Evolutionary conservation across 2,797 vertebrate genomes (phyloP).

Genomic region (Eulemur albifrons): DNA sequence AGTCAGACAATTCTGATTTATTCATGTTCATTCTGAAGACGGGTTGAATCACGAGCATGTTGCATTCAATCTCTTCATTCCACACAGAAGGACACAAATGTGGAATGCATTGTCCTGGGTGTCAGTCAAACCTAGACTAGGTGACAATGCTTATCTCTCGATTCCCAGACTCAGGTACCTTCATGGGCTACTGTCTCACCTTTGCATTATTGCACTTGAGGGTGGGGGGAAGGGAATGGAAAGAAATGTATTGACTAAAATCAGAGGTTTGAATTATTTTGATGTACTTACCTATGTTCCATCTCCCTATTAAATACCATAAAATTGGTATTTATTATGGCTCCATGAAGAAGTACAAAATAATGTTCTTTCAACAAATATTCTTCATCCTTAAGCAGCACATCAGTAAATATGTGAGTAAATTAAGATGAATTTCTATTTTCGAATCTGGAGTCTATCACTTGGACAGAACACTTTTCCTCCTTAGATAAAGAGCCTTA

Average conservation of each 20-base stretch:
- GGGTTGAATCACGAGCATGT: rapidly evolving
- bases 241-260: not conserved
- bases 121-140: not conserved
- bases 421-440: not conserved
- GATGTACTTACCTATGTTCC: not conserved
- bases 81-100: not conserved
- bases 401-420: not conserved
- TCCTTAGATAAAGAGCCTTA: not conserved
- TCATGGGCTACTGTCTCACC: no score
- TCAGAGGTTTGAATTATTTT: not conserved
- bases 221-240: not conserved
- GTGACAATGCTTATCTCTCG: not conserved
- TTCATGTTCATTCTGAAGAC: not conserved
- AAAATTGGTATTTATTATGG: not conserved
- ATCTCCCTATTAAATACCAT: not conserved
- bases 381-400: not conserved
- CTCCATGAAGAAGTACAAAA: not conserved
- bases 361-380: not conserved
- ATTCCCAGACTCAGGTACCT: not conserved
- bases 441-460: not conserved
- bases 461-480: not conserved
- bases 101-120: not conserved
- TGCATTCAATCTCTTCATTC: not conserved
- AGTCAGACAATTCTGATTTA: not conserved
- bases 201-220: not conserved